A percentile compares a stretch with the other conserved stretches of the same genome.
Evolutionary conservation across 2,888 invertebrate species (phyloP).

Genomic region (Phragmatobia fuliginosa): DNA sequence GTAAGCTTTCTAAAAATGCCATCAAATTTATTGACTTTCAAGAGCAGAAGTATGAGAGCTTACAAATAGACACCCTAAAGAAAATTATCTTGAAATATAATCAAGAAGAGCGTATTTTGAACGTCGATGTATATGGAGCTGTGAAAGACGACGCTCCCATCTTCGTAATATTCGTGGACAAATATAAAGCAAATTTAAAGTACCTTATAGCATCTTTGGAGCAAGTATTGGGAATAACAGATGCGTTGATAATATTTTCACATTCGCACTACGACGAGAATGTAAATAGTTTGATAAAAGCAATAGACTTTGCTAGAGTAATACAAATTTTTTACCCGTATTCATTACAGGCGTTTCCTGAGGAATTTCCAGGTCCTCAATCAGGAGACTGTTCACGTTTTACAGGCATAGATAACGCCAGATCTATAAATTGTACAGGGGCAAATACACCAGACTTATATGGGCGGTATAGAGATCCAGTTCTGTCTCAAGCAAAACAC

Average conservation of each 20-base stretch:
- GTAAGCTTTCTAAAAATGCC: conserved; percentile 41
- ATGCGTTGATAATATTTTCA: conserved; percentile 66
- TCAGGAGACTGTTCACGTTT: conserved; percentile 55
- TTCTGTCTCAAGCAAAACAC: conserved; percentile 60
- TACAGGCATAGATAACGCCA: conserved; percentile 48
- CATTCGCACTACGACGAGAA: conserved; percentile 63
- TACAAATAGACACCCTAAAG: conserved; percentile 25
- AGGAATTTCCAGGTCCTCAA: conserved; percentile 61
- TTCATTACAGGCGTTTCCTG: conserved; percentile 61
- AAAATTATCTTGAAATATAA: conserved; percentile 31
- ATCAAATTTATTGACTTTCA: conserved; percentile 47
- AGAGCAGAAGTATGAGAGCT: conserved; percentile 2
- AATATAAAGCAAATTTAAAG: conserved; percentile 55
- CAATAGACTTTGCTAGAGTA: conserved; percentile 67
- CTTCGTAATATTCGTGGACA: conserved; percentile 61
- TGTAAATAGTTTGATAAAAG: conserved; percentile 54
- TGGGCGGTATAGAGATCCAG: conserved; percentile 61
- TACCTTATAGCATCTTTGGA: conserved; percentile 62
- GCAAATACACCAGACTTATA: conserved; percentile 59
- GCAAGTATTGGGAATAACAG: conserved; percentile 61
- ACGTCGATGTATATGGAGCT: conserved; percentile 56
- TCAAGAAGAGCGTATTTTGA: conserved; percentile 46
- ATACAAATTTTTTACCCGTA: conserved; percentile 71
- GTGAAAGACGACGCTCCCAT: conserved; percentile 56
- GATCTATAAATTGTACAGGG: conserved; percentile 57